Base-by-base conservation (phyloP, 2,797 vertebrate species). In the Pipistrellus pygmaeus region DNA sequence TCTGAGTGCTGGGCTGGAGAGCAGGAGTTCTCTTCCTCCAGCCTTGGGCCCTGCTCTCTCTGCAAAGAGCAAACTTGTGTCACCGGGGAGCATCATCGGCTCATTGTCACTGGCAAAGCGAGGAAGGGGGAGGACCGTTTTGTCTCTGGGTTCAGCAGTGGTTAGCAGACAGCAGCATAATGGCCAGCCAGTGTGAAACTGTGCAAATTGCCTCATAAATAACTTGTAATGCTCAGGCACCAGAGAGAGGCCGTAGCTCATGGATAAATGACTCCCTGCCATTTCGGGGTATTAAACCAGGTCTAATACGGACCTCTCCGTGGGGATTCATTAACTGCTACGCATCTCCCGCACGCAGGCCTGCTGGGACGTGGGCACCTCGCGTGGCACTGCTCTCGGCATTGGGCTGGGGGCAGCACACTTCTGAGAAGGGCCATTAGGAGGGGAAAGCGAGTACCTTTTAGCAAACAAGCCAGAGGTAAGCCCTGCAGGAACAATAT, bases 201-300 rank as follows among this genome's bases (percentile, higher is more conserved):
- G 97, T 95, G 97, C 89, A 98, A 98, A 98, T 98, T 97, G 88
- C 98, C 95, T 98, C 97, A 98, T 98, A 98, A 98, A 98, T 98
- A 98, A 98, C 97, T 97, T 77, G 86, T 98, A 98, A 98, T 97
- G 97, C 97, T 95, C 93, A 91, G 90, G 94, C 97, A 96, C 96
- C 85, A 80, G 95, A 94, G 96, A 98, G 88, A 1, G 97, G 96
- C 95, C 76, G 68, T 97, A 97, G 97, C 95, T 98, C 86, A 88
- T 94, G 97, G 97, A 97, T 97, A 97, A 98, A 98, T 98, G 98
- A 98, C 97, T 98, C 92, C 46, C 96, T 98, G 97, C 95, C 97
- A 98, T 97, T 97, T 97, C 71, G 44, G 93, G 96, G 86, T 97
- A 98, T 98, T 98, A 98, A 98, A 97, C 97, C 96, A 96, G 69